Base-by-base conservation (phyloP, 2,888 invertebrate genomes). In the Hypomecis punctinalis region DNA sequence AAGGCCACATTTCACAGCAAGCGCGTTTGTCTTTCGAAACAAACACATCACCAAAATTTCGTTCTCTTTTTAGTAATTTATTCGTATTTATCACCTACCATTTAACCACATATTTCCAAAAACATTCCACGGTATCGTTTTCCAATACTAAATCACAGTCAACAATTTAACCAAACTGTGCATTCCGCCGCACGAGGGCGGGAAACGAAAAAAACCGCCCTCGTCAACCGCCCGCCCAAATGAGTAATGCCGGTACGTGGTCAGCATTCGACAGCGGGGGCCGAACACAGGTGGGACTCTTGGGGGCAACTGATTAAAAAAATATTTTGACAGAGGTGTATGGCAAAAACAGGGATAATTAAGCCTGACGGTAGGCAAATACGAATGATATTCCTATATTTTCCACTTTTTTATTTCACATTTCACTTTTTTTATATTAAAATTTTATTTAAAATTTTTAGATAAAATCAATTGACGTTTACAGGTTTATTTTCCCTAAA, bases 221-320 rank as follows among this genome's bases (percentile, higher is more conserved):
- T 72, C 76, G 78, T 75, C 80, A 77, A 70, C 76, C 78, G 79
- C 78, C 76, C 78, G 80, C 79, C 80, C 79, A 79, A 81, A 83
- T 83, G 83, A 83, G 81, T 83, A 82, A 83, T 83, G 83, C 72
- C 69, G 75, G 46, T 73, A 81, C 83, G 83, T 82, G 83, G 79
- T 70, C 74, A 74, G 83, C 77, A 75, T 83, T 73, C 71, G 75
- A 77, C 79, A 69, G 71, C 72, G 71, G 69, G 73, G 71, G 54
- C 45, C 46, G 39, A 64, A 7, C 10, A 6, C 60, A 51, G 55
- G 0, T 0, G 45, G 5, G 11, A 10, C n/a, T 40, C 9, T 7
- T 33, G 23, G 54, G 47, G 53, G 46, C 6, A 40, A 9, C 13
- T 5, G 5, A 33, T 42, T 6, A 5, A 39, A 45, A 45, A 45